phyloP scores from a whole-genome alignment of 2,113 vertebrate species.

The Anarrhichthys ocellatus region DNA sequence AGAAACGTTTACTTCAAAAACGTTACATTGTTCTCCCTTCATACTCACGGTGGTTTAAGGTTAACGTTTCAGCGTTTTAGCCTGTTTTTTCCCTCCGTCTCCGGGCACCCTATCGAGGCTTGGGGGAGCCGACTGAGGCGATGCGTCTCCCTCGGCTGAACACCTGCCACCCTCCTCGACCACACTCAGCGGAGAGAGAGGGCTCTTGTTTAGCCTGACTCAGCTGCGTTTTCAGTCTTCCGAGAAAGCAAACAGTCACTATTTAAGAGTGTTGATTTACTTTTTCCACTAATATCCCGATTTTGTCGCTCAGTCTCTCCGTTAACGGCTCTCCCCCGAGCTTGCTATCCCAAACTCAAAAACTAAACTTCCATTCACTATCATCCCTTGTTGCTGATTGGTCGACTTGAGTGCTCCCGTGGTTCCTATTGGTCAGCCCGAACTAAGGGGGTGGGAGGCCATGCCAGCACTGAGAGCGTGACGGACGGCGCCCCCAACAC shows the following conservation, averaged over 20 bases:
- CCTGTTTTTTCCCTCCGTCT: slow-evolving; percentile 8
- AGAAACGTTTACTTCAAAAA: neutral
- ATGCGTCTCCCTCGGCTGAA: slow-evolving; percentile 66
- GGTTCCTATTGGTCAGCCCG: slow-evolving; percentile 55
- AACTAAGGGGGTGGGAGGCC: slow-evolving; percentile 21
- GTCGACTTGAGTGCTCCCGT: slow-evolving; percentile 10
- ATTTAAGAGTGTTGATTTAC: neutral
- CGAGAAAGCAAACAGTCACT: neutral
- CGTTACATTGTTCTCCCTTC: neutral
- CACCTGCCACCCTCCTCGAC: slow-evolving; percentile 73
- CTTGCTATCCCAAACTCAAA: slow-evolving; percentile 58
- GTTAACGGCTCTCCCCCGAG: slow-evolving; percentile 13
- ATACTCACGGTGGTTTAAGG: slow-evolving; percentile 25
- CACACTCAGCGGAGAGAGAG: slow-evolving; percentile 29
- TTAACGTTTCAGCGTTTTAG: neutral
- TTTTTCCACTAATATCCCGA: neutral
- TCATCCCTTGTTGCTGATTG: slow-evolving; percentile 71
- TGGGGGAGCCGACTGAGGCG: slow-evolving; percentile 61
- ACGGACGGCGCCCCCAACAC: slow-evolving; percentile 40
- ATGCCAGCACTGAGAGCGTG: neutral
- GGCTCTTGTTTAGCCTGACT: neutral
- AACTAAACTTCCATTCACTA: slow-evolving; percentile 73
- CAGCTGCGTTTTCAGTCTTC: neutral
- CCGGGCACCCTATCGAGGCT: slow-evolving; percentile 47
- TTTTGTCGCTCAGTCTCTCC: neutral